These are phyloP conservation scores for Himalopsyche japonica DNA, from an alignment of 2,888 invertebrate genomes.

Conservation along the genomic window DNA sequence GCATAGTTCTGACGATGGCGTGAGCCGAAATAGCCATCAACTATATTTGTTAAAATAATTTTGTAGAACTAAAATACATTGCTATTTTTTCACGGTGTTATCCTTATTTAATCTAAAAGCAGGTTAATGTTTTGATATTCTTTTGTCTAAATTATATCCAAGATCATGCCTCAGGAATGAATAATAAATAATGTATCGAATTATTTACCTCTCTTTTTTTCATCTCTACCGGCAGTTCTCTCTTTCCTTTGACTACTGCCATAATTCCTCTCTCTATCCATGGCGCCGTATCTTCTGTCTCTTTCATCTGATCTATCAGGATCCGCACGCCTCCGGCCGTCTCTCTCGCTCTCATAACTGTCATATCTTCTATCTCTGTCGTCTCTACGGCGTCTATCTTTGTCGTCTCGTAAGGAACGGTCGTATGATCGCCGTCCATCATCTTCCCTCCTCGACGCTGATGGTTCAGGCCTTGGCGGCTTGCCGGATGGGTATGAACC, in stretches of 20 bases:
- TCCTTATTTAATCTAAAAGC: too few species aligned
- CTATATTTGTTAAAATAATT: too few species aligned
- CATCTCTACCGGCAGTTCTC: constrained; percentile 40
- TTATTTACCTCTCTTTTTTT: constrained; percentile 43
- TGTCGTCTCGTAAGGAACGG: constrained; percentile 45
- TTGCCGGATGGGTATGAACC: constrained; percentile 55
- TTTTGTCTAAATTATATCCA: too few species aligned
- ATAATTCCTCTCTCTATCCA: constrained; percentile 50
- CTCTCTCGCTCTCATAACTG: constrained; percentile 45
- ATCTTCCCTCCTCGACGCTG: constrained; percentile 42
- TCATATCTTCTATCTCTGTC: constrained; percentile 39
- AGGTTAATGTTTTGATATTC: too few species aligned
- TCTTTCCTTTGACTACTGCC: constrained; percentile 41
- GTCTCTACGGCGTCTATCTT: constrained; percentile 48
- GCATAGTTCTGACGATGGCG: too few species aligned
- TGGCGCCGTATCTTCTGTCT: constrained; percentile 45
- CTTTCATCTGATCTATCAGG: constrained; percentile 48
- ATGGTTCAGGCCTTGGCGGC: constrained; percentile 50
- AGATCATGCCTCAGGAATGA: too few species aligned
- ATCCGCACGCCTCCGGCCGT: constrained; percentile 47
- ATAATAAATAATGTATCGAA: background rate
- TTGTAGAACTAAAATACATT: too few species aligned
- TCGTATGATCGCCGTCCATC: constrained; percentile 43
- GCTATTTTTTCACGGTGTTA: too few species aligned
- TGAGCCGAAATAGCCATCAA: too few species aligned